A percentile compares a stretch with the other conserved stretches of the same genome.
phyloP scores from a whole-genome alignment of 2,797 vertebrate species.

The Apodemus agrarius region DNA sequence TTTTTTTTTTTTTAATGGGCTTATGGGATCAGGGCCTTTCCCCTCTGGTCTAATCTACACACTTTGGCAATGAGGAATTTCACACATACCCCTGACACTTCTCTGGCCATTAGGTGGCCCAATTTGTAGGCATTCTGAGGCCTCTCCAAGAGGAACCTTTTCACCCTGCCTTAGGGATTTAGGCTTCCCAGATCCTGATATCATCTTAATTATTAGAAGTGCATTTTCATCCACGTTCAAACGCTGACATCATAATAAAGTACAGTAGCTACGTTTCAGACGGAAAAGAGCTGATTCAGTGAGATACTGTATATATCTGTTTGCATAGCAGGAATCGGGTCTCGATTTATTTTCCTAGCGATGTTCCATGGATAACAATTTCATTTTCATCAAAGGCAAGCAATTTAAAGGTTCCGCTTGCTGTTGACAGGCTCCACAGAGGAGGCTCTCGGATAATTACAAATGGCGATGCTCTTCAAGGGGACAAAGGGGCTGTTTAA shows the following conservation, averaged over 20 bases:
- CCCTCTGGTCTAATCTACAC: background rate
- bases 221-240: slow-evolving; percentile 27
- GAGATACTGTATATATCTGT: slow-evolving; percentile 59
- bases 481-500: slow-evolving; percentile 26
- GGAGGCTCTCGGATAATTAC: slow-evolving; percentile 36
- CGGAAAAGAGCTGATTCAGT: slow-evolving; percentile 67
- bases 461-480: slow-evolving; percentile 38
- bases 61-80: slow-evolving; percentile 37
- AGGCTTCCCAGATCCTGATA: slow-evolving; percentile 50
- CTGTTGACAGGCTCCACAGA: slow-evolving; percentile 22
- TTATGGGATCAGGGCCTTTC: slow-evolving; percentile 1
- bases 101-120: background rate
- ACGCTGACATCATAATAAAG: slow-evolving; percentile 72
- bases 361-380: slow-evolving; percentile 64
- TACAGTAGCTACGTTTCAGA: slow-evolving; percentile 44
- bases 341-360: slow-evolving; percentile 68
- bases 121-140: background rate
- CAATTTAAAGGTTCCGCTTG: slow-evolving; percentile 61
- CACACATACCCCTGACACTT: background rate
- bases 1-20: background rate
- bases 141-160: background rate
- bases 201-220: slow-evolving; percentile 70
- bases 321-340: slow-evolving; percentile 60
- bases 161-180: slow-evolving; percentile 59
- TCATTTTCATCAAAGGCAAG: slow-evolving; percentile 73